Conservation (phyloP, 2,797 vertebrate genomes). For the Eurystomus glaucurus region DNA sequence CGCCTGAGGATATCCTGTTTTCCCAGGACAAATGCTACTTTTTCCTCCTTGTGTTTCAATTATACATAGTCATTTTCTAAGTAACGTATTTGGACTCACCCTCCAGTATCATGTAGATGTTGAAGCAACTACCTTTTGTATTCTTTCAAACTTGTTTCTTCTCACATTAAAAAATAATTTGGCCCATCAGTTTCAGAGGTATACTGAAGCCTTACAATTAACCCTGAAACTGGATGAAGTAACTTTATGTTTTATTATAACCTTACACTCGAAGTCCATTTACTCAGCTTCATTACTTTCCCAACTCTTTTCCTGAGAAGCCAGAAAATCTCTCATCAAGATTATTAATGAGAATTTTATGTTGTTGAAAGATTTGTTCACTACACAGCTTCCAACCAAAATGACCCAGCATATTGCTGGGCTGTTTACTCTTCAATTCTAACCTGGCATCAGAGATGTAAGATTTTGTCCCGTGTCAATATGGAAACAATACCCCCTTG, state of each 20-base stretch:
- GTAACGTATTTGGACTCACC: not conserved
- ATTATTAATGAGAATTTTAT: slow-evolving; percentile 11
- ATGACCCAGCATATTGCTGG: not conserved
- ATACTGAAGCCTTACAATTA: slow-evolving; percentile 1
- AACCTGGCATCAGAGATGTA: not conserved
- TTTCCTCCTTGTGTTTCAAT: not conserved
- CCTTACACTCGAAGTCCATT: not conserved
- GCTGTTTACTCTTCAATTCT: not conserved
- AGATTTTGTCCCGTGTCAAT: not conserved
- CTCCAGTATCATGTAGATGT: not conserved
- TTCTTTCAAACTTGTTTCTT: not conserved
- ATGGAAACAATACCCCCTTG: not conserved
- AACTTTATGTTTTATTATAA: slow-evolving; percentile 19
- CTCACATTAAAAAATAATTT: slow-evolving; percentile 27
- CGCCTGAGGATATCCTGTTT: not conserved
- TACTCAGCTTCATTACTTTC: slow-evolving; percentile 47
- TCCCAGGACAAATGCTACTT: not conserved
- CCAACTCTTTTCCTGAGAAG: slow-evolving; percentile 20
- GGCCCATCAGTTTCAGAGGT: slow-evolving; percentile 16
- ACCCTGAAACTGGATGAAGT: slow-evolving; percentile 40
- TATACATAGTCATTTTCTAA: not conserved
- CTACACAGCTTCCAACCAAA: not conserved
- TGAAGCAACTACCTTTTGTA: not conserved
- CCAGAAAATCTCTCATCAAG: not conserved
- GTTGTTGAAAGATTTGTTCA: not conserved